These are phyloP conservation scores for Diploscapter pachys DNA, from an alignment of 1,140 invertebrate species.

Conservation along the genomic window DNA sequence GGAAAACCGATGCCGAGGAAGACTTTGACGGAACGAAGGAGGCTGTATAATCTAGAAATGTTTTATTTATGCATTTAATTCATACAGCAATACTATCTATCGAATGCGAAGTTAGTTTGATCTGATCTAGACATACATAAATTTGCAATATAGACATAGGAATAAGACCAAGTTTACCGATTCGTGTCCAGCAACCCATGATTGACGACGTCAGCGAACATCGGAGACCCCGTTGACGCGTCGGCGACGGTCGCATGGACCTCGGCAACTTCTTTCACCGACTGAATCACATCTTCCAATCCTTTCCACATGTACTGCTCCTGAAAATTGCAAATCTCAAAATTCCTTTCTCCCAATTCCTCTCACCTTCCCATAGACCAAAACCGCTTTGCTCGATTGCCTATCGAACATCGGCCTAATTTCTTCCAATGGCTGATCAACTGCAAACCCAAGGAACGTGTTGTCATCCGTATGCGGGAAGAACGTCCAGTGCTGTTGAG, in stretches of 20 bases:
- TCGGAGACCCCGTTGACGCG: constrained; percentile 30
- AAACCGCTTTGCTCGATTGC: constrained; percentile 36
- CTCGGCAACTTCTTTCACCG: constrained; percentile 22
- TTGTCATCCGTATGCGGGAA: constrained; percentile 63
- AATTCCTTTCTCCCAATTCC: too few species aligned
- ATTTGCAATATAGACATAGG: too few species aligned
- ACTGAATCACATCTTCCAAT: constrained; percentile 22
- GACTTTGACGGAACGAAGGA: constrained; percentile 33
- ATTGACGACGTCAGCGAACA: constrained; percentile 37
- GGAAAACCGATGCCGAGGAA: constrained; percentile 63
- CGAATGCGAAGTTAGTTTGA: constrained; percentile 13
- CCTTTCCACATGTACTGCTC: constrained; percentile 63
- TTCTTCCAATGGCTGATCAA: constrained; percentile 10
- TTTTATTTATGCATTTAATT: too few species aligned
- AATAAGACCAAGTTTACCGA: too few species aligned
- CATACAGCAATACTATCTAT: background rate
- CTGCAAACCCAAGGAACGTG: constrained; percentile 63
- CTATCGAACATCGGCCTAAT: background rate
- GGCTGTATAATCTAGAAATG: too few species aligned
- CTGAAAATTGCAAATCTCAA: too few species aligned
- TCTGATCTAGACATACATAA: background rate
- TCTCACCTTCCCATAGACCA: constrained; percentile 61
- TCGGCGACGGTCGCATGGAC: constrained; percentile 61
- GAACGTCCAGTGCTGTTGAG: constrained; percentile 62
- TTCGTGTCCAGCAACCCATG: constrained; percentile 34